Conservation (phyloP, 2,797 vertebrate genomes). For the Xiphorhynchus erythropygius region DNA sequence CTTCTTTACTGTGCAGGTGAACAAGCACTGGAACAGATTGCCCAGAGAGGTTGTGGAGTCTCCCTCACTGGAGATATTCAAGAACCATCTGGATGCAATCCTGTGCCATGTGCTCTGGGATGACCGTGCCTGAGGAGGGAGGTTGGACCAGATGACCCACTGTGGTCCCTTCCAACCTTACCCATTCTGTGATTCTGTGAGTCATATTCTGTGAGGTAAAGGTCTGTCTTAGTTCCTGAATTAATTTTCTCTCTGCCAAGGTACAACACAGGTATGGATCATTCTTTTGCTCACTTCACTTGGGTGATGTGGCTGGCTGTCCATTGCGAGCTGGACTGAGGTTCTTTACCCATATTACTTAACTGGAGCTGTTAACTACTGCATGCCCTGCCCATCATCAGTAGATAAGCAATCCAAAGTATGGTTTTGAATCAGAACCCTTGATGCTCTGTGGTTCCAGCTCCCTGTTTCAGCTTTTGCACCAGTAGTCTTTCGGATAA, state of each 20-base stretch:
- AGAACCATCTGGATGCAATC: background rate
- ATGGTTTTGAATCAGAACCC: background rate
- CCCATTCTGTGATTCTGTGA: background rate
- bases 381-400: background rate
- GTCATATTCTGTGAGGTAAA: background rate
- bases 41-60: background rate
- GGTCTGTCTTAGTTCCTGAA: background rate
- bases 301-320: background rate
- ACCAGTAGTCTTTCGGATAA: background rate
- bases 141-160: background rate
- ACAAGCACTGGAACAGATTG: background rate
- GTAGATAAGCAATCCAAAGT: background rate
- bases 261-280: fast-evolving
- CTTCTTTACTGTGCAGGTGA: background rate
- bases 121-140: background rate
- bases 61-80: background rate
- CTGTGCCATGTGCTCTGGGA: background rate
- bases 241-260: background rate
- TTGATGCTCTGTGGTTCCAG: background rate
- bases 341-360: background rate
- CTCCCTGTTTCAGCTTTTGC: background rate
- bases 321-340: fast-evolving
- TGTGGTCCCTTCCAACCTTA: background rate
- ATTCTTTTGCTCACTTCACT: background rate
- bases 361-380: background rate